phyloP scores from a whole-genome alignment of 2,113 vertebrate genomes.

The Neolamprologus sp. region DNA sequence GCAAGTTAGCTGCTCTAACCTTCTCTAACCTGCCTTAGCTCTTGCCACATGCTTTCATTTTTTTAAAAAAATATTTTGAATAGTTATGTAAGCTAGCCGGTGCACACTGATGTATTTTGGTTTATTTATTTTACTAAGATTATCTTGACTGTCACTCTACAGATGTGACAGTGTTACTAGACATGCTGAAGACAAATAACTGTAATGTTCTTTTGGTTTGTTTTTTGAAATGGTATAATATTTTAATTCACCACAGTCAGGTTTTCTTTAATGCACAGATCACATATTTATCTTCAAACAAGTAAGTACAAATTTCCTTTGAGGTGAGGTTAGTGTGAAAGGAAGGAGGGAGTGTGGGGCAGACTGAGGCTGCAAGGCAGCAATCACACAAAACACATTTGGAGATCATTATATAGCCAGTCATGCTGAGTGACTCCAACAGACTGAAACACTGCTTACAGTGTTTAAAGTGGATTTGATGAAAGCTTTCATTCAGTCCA shows the following conservation, averaged over 20 bases:
- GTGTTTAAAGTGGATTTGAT: conserved; percentile 60
- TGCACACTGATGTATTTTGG: neutral
- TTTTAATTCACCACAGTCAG: neutral
- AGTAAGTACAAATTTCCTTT: conserved; percentile 1
- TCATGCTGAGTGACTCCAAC: conserved; percentile 54
- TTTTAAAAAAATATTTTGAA: rapidly evolving
- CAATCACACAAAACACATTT: conserved; percentile 65
- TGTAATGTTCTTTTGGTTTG: neutral
- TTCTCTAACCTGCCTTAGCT: neutral
- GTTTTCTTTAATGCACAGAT: neutral
- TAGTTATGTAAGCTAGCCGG: neutral
- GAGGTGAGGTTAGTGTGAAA: neutral
- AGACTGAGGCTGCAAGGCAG: neutral
- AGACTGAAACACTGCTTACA: conserved; percentile 46
- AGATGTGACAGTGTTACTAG: neutral
- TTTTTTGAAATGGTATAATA: neutral
- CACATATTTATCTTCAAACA: neutral
- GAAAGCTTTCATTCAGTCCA: conserved; percentile 56
- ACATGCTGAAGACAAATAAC: neutral
- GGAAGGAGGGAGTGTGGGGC: neutral
- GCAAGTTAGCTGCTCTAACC: neutral
- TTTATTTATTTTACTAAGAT: neutral
- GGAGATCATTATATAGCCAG: conserved; percentile 61
- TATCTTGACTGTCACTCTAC: neutral
- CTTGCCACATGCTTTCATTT: neutral